These are phyloP conservation scores for Pygathrix nemaeus DNA, from an alignment of 2,113 vertebrate species.

Conservation along the genomic window DNA sequence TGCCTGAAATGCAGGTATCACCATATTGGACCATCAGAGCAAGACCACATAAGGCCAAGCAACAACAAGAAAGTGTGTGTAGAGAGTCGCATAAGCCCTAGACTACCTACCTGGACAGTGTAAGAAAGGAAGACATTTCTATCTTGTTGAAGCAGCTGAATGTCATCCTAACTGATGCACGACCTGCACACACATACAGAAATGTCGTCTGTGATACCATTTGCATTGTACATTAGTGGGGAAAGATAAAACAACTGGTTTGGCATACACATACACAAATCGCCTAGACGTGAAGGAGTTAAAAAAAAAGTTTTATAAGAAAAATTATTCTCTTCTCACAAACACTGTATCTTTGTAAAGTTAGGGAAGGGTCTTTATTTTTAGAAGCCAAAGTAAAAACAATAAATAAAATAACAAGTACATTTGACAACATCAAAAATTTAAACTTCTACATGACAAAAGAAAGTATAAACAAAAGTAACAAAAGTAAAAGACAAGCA, in stretches of 20 bases:
- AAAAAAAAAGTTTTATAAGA: not conserved
- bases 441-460: slow-evolving; percentile 5
- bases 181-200: not conserved
- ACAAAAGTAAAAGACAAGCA: slow-evolving; percentile 13
- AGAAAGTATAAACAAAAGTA: slow-evolving; percentile 14
- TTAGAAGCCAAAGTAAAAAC: slow-evolving; percentile 15
- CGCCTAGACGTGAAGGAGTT: not conserved
- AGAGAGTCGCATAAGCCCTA: not conserved
- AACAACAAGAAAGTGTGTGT: not conserved
- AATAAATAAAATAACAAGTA: slow-evolving; percentile 17
- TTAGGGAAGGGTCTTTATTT: not conserved
- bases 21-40: not conserved
- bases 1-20: slow-evolving; percentile 30
- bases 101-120: not conserved
- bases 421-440: not conserved
- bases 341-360: slow-evolving; percentile 13
- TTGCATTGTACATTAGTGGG: not conserved
- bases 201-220: not conserved
- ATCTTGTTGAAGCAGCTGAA: not conserved
- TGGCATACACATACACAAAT: not conserved
- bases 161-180: not conserved
- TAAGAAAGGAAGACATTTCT: not conserved
- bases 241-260: not conserved
- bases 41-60: not conserved
- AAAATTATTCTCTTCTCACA: not conserved